Evolutionary conservation across 2,888 invertebrate species (phyloP).

Genomic region (Ornithoptera priamus): DNA sequence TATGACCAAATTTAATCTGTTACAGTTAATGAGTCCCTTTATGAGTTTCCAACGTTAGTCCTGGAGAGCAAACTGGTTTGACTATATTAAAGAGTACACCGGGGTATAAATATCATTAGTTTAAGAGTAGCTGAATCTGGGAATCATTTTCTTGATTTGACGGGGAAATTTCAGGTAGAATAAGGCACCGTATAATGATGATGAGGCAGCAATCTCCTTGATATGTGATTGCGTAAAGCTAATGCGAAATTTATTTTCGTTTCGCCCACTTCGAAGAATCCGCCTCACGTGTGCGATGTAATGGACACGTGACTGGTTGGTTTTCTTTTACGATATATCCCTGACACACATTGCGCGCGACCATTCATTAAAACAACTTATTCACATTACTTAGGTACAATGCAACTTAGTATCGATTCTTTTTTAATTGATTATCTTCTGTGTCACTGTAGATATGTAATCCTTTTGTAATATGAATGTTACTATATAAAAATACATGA

Average conservation of each 20-base stretch:
- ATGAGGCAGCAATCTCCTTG: background rate
- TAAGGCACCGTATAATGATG: too few relatives aligned
- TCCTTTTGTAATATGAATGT: background rate
- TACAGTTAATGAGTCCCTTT: too few relatives aligned
- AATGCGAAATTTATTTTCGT: background rate
- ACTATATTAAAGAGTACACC: too few relatives aligned
- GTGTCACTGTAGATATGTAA: too few relatives aligned
- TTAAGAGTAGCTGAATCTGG: too few relatives aligned
- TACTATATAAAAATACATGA: background rate
- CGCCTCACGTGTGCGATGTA: constrained; percentile 18
- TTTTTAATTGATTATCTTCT: background rate
- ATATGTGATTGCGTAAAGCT: background rate
- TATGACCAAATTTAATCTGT: too few relatives aligned
- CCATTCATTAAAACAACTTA: constrained; percentile 9
- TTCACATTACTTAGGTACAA: background rate
- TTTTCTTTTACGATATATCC: constrained; percentile 21
- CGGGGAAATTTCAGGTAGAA: too few relatives aligned
- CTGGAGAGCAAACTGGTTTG: too few relatives aligned
- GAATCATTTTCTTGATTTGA: too few relatives aligned
- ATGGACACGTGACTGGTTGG: constrained; percentile 17
- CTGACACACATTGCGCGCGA: constrained; percentile 19
- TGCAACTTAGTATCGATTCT: background rate
- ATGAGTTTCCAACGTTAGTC: too few relatives aligned
- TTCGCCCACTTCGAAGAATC: background rate
- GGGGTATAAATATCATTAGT: too few relatives aligned